Conservation (phyloP, 2,797 vertebrate species). For the Cheirogaleus major region DNA sequence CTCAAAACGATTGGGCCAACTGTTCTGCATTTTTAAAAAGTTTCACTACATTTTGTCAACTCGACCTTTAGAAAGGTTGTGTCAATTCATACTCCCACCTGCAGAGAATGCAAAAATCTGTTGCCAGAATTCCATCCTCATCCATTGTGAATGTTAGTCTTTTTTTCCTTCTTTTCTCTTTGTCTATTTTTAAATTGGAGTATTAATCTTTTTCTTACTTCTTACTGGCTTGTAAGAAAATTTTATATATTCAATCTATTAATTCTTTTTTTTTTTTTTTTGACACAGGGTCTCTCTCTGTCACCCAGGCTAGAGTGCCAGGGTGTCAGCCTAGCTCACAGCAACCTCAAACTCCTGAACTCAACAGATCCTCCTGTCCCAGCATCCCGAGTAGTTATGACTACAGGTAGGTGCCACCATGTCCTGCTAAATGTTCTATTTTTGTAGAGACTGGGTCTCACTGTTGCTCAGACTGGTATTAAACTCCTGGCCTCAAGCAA, state of each 20-base stretch:
- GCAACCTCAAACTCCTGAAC: no score
- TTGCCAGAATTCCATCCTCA: neutral
- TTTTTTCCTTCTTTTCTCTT: neutral
- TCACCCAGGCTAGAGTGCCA: no score
- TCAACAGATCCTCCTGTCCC: no score
- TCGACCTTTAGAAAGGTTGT: conserved; percentile 72
- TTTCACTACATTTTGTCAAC: conserved; percentile 69
- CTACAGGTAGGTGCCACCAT: no score
- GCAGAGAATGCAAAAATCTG: conserved; percentile 46
- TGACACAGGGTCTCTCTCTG: no score
- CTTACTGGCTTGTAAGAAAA: neutral
- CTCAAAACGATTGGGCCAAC: conserved; percentile 59
- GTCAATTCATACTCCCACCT: conserved; percentile 57
- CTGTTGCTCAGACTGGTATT: no score
- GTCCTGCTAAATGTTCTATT: no score
- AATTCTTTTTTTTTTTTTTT: neutral
- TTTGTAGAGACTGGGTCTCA: no score
- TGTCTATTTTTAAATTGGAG: conserved; percentile 10
- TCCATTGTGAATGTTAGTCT: neutral
- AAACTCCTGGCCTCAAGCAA: no score
- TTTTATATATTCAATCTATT: neutral
- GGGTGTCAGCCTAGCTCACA: no score
- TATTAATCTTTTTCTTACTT: conserved; percentile 19
- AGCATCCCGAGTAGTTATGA: no score
- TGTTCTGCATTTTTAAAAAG: conserved; percentile 56